phyloP scores from a whole-genome alignment of 1,140 invertebrate genomes.

The Heliothis subflexa region DNA sequence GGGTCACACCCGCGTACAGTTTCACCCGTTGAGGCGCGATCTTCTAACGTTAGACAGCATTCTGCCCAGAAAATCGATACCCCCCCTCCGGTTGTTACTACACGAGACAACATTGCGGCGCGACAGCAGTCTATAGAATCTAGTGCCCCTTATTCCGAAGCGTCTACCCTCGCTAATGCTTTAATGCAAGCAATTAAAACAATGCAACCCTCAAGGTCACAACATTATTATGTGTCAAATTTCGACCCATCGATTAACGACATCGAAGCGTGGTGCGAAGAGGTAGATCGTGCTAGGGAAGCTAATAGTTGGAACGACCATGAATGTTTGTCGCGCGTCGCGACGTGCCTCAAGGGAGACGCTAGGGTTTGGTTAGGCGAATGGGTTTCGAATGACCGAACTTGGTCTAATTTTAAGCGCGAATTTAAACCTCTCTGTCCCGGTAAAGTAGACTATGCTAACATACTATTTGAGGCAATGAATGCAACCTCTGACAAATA shows the following conservation, averaged over 20 bases:
- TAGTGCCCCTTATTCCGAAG: no score
- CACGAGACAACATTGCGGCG: no score
- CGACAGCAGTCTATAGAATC: no score
- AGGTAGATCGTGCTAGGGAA: constrained; percentile 20
- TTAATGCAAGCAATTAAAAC: no score
- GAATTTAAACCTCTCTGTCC: constrained; percentile 30
- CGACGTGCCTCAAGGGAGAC: constrained; percentile 11
- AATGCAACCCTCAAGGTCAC: no score
- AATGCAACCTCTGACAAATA: constrained; percentile 29
- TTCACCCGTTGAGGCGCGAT: no score
- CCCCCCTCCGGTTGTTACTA: no score
- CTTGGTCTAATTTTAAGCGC: constrained; percentile 9
- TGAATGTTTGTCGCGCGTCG: constrained; percentile 21
- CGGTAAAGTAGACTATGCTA: constrained; percentile 6
- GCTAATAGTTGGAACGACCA: constrained; percentile 6
- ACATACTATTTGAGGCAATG: constrained; percentile 8
- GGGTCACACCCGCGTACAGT: no score
- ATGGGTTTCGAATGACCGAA: constrained; percentile 13
- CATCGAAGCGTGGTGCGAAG: constrained; percentile 8
- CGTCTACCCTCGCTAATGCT: no score
- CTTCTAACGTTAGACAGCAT: no score
- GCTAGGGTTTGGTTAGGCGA: constrained; percentile 26
- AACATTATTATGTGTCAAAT: constrained; percentile 22
- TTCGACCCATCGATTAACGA: constrained; percentile 28
- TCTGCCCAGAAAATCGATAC: no score